Evolutionary conservation across 2,113 vertebrate genomes (phyloP).

Genomic region (Chloropsis hardwickii): DNA sequence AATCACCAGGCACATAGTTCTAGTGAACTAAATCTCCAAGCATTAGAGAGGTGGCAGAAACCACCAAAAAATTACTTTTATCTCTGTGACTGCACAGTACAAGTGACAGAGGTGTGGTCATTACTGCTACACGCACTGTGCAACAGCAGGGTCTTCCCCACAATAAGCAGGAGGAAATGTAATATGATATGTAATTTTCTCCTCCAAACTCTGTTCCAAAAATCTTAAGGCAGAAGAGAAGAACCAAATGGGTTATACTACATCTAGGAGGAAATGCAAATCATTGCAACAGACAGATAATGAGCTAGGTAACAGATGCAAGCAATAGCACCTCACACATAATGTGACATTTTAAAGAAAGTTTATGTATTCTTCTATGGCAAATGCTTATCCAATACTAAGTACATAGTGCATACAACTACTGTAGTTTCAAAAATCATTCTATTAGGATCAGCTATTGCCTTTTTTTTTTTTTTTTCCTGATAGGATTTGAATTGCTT

Average conservation of each 20-base stretch:
- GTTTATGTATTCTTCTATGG: neutral
- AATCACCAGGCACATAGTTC: neutral
- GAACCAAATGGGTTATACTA: neutral
- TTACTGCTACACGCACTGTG: neutral
- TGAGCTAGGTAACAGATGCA: neutral
- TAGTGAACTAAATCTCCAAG: neutral
- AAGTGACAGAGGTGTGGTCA: neutral
- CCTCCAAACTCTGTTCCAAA: neutral
- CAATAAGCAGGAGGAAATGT: neutral
- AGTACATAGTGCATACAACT: neutral
- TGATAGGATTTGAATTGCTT: neutral
- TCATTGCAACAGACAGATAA: neutral
- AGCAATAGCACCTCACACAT: neutral
- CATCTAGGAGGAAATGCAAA: neutral
- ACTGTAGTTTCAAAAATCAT: neutral
- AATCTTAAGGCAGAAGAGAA: neutral
- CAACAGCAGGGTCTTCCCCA: neutral
- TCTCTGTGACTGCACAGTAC: neutral
- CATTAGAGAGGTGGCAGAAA: neutral
- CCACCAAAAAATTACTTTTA: neutral
- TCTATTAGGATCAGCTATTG: neutral
- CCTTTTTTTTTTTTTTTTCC: neutral
- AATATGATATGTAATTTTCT: accelerated
- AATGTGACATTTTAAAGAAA: neutral
- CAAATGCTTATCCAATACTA: neutral